Percentiles rank a stretch among this genome's conserved stretches.
Conservation (phyloP, 2,797 vertebrate species). For the Carcharodon carcharias region DNA sequence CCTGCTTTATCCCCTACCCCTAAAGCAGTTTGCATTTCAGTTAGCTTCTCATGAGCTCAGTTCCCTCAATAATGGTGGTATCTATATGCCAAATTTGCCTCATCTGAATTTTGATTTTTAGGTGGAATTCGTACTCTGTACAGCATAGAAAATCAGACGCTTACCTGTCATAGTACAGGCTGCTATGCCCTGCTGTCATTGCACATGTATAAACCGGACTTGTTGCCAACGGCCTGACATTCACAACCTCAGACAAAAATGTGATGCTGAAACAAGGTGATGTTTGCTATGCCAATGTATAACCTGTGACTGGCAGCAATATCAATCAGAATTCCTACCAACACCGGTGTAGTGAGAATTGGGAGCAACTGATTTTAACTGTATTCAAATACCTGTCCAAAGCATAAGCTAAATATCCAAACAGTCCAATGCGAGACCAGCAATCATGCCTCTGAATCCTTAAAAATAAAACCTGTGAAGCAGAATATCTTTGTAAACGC, state of each 20-base stretch:
- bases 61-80: too few relatives aligned
- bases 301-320: neutral
- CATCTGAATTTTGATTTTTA: neutral
- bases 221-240: neutral
- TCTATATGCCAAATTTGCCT: neutral
- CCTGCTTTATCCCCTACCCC: too few relatives aligned
- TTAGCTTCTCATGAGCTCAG: too few relatives aligned
- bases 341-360: neutral
- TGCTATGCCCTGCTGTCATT: neutral
- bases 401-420: neutral
- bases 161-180: neutral
- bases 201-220: neutral
- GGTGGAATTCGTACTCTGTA: neutral
- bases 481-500: neutral
- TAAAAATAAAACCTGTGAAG: neutral
- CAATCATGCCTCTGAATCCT: conserved; percentile 11
- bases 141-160: neutral
- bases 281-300: neutral
- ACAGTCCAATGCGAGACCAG: neutral
- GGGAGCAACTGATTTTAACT: neutral
- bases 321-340: neutral
- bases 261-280: neutral
- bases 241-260: neutral
- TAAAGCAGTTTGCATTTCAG: too few relatives aligned
- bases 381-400: conserved; percentile 11